phyloP scores from a whole-genome alignment of 2,797 vertebrate genomes.

The Valencia hispanica region DNA sequence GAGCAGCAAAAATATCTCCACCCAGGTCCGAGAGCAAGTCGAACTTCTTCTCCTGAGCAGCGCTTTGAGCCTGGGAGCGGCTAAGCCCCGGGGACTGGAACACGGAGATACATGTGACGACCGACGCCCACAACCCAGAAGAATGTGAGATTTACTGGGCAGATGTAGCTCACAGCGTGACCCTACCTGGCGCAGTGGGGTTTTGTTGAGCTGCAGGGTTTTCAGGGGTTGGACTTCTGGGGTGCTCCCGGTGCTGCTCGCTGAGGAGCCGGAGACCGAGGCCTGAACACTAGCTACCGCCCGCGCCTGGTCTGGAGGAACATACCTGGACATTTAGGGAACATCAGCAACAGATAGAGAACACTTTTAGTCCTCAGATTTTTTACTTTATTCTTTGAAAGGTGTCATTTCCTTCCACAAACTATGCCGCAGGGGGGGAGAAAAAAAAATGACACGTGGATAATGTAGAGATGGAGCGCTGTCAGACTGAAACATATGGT shows the following conservation, averaged over 20 bases:
- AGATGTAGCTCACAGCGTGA: background rate
- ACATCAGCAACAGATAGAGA: conserved; percentile 9
- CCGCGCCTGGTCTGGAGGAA: conserved; percentile 95
- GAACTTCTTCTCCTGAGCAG: conserved; percentile 93
- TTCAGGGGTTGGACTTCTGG: conserved; percentile 96
- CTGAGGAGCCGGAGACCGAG: conserved; percentile 94
- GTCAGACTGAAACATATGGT: conserved; percentile 40
- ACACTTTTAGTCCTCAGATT: background rate
- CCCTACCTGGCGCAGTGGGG: conserved; percentile 90
- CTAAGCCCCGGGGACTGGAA: conserved; percentile 89
- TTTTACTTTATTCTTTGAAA: conserved; percentile 13
- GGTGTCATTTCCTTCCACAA: conserved; percentile 1
- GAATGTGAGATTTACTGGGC: background rate
- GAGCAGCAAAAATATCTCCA: conserved; percentile 95
- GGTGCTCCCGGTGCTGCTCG: conserved; percentile 95
- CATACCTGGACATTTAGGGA: conserved; percentile 84
- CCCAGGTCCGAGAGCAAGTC: conserved; percentile 96
- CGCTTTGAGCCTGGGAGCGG: conserved; percentile 84
- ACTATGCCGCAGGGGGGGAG: background rate
- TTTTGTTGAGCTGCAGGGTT: conserved; percentile 93
- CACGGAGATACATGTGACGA: background rate
- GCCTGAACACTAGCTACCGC: conserved; percentile 91
- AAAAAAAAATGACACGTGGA: conserved; percentile 22
- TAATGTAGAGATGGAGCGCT: conserved; percentile 20
- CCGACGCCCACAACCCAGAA: background rate